Evolutionary conservation across 2,888 invertebrate genomes (phyloP).

Genomic region (Tetanocera ferruginea): DNA sequence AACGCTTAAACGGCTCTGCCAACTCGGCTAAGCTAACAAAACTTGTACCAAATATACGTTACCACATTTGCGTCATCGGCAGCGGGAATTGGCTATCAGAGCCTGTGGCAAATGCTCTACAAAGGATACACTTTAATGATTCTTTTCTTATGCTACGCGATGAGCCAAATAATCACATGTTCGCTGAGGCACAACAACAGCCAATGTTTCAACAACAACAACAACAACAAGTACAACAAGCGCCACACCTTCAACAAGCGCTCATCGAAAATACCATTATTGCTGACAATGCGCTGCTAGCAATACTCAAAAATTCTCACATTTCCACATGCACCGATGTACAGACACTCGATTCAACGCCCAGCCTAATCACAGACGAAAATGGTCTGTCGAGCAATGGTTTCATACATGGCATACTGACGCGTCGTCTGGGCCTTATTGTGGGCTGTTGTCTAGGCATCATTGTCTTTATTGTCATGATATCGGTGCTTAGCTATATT

Average conservation of each 20-base stretch:
- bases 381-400: conserved; percentile 76
- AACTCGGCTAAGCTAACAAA: conserved; percentile 82
- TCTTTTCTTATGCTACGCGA: conserved; percentile 55
- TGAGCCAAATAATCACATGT: conserved; percentile 46
- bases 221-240: conserved; percentile 48
- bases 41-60: conserved; percentile 83
- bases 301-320: conserved; percentile 78
- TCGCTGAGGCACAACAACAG: not conserved
- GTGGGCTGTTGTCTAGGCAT: conserved; percentile 90
- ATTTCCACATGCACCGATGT: conserved; percentile 84
- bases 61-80: conserved; percentile 90
- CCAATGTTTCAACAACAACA: conserved; percentile 16
- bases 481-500: conserved; percentile 86
- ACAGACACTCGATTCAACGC: conserved; percentile 80
- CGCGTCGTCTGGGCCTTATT: conserved; percentile 85
- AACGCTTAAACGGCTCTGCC: conserved; percentile 79
- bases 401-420: conserved; percentile 82
- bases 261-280: conserved; percentile 74
- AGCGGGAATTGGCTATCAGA: conserved; percentile 80
- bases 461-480: conserved; percentile 85
- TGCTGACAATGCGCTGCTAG: conserved; percentile 71
- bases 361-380: conserved; percentile 73
- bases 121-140: conserved; percentile 66
- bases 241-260: conserved; percentile 53
- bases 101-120: conserved; percentile 64